Evolutionary conservation across 2,888 invertebrate species (phyloP).

Genomic region (Heliconius sara): DNA sequence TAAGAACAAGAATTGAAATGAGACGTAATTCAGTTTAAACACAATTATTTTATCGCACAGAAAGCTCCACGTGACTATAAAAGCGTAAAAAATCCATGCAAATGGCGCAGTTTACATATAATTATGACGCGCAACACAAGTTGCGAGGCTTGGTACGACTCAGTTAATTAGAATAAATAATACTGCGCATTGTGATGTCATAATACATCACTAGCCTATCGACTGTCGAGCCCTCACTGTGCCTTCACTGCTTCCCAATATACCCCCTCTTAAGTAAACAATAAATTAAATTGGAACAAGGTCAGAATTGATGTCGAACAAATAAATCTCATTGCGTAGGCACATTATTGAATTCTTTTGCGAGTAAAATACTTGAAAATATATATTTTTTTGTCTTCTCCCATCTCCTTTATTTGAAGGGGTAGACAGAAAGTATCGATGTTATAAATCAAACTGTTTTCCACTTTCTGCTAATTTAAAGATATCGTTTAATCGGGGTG

Average conservation of each 20-base stretch:
- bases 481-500: too few relatives aligned
- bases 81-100: conserved; percentile 27
- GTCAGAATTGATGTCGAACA: conserved; percentile 29
- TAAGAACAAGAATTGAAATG: conserved; percentile 2
- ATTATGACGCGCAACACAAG: conserved; percentile 37
- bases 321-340: conserved; percentile 14
- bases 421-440: not conserved
- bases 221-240: conserved; percentile 23
- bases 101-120: conserved; percentile 27
- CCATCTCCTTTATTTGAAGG: too few relatives aligned
- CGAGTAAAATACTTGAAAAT: not conserved
- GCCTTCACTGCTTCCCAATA: not conserved
- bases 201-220: conserved; percentile 29
- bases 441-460: too few relatives aligned
- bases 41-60: conserved; percentile 23
- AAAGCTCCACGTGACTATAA: conserved; percentile 30
- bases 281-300: conserved; percentile 28
- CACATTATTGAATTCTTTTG: conserved; percentile 16
- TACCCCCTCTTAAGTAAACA: conserved; percentile 25
- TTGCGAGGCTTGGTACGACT: conserved; percentile 35
- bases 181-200: conserved; percentile 33
- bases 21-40: not conserved
- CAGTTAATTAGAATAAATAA: conserved; percentile 44
- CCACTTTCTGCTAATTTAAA: too few relatives aligned
- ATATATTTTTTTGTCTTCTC: not conserved